Evolutionary conservation across 2,797 vertebrate genomes (phyloP).

Genomic region (Rhinophrynus dorsalis): DNA sequence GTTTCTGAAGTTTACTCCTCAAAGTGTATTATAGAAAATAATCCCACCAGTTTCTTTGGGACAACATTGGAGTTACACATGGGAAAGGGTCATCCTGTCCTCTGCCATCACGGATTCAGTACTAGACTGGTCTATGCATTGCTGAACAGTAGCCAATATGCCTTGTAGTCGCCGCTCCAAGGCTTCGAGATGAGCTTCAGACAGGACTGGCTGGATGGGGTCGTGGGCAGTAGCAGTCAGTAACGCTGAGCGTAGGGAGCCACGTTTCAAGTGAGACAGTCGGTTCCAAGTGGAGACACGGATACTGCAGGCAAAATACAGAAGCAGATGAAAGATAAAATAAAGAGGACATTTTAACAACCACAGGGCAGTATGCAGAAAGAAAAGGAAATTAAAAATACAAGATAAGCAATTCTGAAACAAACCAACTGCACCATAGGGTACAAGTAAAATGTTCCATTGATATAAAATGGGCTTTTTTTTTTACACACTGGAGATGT

Average conservation of each 20-base stretch:
- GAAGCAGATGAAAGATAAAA: neutral
- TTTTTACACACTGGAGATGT: too few relatives aligned
- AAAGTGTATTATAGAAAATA: constrained; percentile 22
- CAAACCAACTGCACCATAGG: too few relatives aligned
- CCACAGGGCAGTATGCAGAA: neutral
- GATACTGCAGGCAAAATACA: constrained; percentile 71
- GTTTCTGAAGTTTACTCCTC: neutral
- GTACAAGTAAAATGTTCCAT: too few relatives aligned
- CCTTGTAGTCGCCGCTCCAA: constrained; percentile 87
- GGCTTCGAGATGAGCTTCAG: constrained; percentile 82
- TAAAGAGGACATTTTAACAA: neutral
- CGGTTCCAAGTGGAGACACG: constrained; percentile 96
- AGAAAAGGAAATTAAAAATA: neutral
- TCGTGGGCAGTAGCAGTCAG: constrained; percentile 84
- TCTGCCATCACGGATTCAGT: constrained; percentile 88
- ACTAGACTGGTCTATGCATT: constrained; percentile 92
- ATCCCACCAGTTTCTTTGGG: constrained; percentile 50
- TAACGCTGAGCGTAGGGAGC: constrained; percentile 85
- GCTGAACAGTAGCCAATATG: constrained; percentile 86
- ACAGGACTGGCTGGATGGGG: constrained; percentile 84
- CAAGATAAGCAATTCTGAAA: too few relatives aligned
- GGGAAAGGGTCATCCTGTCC: constrained; percentile 95
- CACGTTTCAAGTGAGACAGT: constrained; percentile 84
- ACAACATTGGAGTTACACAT: constrained; percentile 71
- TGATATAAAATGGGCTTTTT: too few relatives aligned